Evolutionary conservation across 2,113 vertebrate species (phyloP), one percentile per base, ranked within the genome.

Genomic region (Crotalus tigris): DNA sequence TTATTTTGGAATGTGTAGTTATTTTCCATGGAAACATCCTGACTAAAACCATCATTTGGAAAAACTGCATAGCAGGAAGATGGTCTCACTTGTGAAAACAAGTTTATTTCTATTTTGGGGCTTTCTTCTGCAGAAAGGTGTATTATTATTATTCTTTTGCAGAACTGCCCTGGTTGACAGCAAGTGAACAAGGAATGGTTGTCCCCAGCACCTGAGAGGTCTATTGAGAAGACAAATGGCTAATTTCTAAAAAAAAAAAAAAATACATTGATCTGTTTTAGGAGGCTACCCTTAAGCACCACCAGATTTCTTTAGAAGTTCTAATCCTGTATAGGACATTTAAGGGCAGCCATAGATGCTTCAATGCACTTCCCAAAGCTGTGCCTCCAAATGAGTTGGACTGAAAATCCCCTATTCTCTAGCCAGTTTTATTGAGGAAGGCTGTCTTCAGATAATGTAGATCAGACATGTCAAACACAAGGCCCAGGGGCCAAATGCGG

Each of bases 1-100:
- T 92, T 49, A 89, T 53, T 86, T 91, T 87, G 91, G 92, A 64
- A 69, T 91, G 69, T 55, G 64, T 81, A 90, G 33, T 64, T 33
- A 64, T 93, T 88, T 87, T 23, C 24, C 69, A 90, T 10, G 33
- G 59, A 46, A 29, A n/a, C n/a, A 57, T 87, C 26, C 49, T 57
- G 58, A 93, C 29, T 33, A 54, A 33, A 33, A 54, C 23, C 17
- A 89, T 13, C 7, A 8, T 75, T 92, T 12, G 54, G 9, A 89
- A 86, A 86, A 39, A 21, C 19, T 87, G n/a, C n/a, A 26, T 21
- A 87, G 7, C 46, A 87, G 23, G 49, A 75, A n/a, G 1, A 55
- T 6, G 6, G 55, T 29, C 11, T 57, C 87, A 54, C 15, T 19
- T 90, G 46, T 53, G 33, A 93, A 87, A 54, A n/a, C 26, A 19